These are phyloP conservation scores for Mionectes olivaceus DNA, from an alignment of 2,797 vertebrate genomes.

Conservation along the genomic window DNA sequence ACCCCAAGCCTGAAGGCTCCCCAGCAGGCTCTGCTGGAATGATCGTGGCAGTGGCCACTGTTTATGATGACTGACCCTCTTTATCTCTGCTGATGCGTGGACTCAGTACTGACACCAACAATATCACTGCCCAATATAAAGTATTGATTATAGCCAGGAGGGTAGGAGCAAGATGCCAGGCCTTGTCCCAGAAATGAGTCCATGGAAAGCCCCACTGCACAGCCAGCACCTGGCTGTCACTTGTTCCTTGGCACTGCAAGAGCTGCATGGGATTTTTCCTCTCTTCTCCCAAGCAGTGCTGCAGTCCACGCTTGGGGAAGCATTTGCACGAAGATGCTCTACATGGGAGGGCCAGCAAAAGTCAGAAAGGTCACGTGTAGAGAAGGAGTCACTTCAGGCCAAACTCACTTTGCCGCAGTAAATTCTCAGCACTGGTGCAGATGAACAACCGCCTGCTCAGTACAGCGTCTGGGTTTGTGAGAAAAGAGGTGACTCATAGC, in stretches of 20 bases:
- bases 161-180: background rate
- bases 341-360: background rate
- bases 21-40: background rate
- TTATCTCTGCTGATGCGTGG: background rate
- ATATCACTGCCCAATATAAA: background rate
- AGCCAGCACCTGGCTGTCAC: background rate
- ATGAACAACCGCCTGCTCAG: conserved; percentile 21
- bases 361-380: background rate
- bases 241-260: background rate
- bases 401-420: background rate
- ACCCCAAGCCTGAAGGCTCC: background rate
- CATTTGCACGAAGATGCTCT: background rate
- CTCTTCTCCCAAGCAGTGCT: background rate
- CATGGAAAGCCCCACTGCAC: background rate
- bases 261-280: accelerated
- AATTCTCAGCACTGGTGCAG: background rate
- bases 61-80: background rate
- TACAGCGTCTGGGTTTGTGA: background rate
- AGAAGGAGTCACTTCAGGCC: background rate
- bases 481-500: conserved; percentile 61
- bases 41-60: background rate
- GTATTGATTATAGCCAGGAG: background rate
- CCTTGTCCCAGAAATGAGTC: background rate
- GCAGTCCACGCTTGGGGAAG: background rate
- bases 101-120: background rate